phyloP scores from a whole-genome alignment of 2,888 invertebrate species.

The Clanis bilineata region DNA sequence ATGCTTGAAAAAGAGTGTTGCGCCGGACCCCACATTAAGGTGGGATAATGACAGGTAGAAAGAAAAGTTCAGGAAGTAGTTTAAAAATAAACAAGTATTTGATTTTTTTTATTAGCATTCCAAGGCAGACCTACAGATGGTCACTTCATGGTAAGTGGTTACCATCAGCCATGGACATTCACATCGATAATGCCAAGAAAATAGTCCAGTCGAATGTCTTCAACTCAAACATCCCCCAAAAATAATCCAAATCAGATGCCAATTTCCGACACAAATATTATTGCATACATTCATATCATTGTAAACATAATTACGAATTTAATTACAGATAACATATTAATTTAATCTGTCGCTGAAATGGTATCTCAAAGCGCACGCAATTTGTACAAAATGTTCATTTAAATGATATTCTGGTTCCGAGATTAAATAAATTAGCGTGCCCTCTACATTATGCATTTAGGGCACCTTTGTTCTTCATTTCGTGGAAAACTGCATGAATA shows the following conservation, averaged over 20 bases:
- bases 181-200: too few relatives aligned
- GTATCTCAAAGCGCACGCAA: not conserved
- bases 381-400: not conserved
- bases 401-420: not conserved
- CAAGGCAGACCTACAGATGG: too few relatives aligned
- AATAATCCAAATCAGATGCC: not conserved
- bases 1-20: too few relatives aligned
- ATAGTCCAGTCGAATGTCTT: too few relatives aligned
- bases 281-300: not conserved
- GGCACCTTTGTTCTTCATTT: not conserved
- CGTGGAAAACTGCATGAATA: not conserved
- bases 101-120: too few relatives aligned
- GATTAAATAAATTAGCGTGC: not conserved
- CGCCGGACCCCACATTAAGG: too few relatives aligned
- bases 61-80: too few relatives aligned
- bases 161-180: too few relatives aligned
- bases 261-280: not conserved
- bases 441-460: not conserved
- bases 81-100: too few relatives aligned
- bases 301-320: not conserved
- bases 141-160: too few relatives aligned
- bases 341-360: not conserved
- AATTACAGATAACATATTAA: slow-evolving; percentile 1
- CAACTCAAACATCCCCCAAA: not conserved
- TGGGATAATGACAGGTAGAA: too few relatives aligned